Evolutionary conservation across 2,797 vertebrate genomes (phyloP).

Genomic region (Poecile montanus): DNA sequence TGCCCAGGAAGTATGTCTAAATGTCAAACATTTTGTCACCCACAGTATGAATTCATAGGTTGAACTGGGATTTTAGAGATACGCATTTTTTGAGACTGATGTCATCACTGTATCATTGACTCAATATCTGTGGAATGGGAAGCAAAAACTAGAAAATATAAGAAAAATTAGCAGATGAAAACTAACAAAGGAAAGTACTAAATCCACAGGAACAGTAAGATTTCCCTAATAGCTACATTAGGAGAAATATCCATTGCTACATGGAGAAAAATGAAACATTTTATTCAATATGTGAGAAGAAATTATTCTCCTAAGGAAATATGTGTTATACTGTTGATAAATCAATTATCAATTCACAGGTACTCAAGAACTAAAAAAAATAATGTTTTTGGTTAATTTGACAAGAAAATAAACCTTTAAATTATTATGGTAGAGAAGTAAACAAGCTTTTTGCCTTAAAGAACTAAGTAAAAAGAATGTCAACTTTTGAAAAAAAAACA

Average conservation of each 20-base stretch:
- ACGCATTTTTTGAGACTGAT: not conserved
- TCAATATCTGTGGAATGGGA: not conserved
- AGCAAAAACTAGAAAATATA: not conserved
- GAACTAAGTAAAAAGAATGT: not conserved
- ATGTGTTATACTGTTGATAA: not conserved
- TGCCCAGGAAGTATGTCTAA: not conserved
- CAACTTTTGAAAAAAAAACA: not conserved
- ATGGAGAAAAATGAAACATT: not conserved
- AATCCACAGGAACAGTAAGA: not conserved
- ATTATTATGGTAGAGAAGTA: not conserved
- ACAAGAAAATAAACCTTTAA: not conserved
- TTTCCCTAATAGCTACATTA: not conserved
- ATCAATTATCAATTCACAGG: not conserved
- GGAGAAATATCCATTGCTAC: too few relatives aligned
- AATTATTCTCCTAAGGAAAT: not conserved
- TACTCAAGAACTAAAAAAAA: not conserved
- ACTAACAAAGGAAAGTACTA: not conserved
- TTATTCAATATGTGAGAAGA: not conserved
- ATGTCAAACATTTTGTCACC: accelerated
- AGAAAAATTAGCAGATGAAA: not conserved
- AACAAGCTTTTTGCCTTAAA: not conserved
- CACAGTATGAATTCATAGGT: not conserved
- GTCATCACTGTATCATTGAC: not conserved
- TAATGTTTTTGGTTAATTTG: not conserved
- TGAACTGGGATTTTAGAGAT: not conserved